Evolutionary conservation across 2,797 vertebrate genomes (phyloP), one percentile per base, ranked within the genome.

Genomic region (Benthosema pterotum): DNA sequence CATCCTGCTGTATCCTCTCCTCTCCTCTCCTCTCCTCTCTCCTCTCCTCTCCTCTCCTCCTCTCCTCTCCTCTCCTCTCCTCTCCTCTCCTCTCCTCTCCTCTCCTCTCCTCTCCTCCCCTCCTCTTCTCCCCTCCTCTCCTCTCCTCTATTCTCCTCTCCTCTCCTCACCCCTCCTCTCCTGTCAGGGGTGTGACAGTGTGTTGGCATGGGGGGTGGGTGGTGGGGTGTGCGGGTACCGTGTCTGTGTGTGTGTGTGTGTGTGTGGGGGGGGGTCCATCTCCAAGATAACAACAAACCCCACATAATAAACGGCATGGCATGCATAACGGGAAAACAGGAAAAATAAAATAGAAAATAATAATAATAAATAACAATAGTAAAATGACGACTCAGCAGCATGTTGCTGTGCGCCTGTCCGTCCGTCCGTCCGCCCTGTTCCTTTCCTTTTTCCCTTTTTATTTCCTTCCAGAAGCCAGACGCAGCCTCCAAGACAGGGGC

Each of bases 1-100:
- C 86, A 87, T n/a, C n/a, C n/a, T n/a, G 83, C 88, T 88, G 80
- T 83, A 87, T 51, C 16, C 78, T 77, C 79, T 72, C 70, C 77
- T 71, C 63, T 75, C 65, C 63, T 73, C 57, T 74, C 72, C 8
- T 19, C 53, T 22, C 71, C 77, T 71, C 65, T 73, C 65, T 65
- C 72, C 57, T 74, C 72, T 42, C 42, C 49, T 61, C 25, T 15
- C 14, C 47, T 57, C 52, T 59, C 71, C 74, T 57, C 63, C 64
- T 70, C 67, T 56, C 65, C 59, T 64, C 74, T 76, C 74, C 73
- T 71, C 77, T 13, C 82, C 82, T 54, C 62, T 65, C 71, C 69
- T 58, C 75, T 47, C 55, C 42, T 61, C 60, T 19, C 15, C 63
- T 68, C 63, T 45, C 51, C 49, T 28, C 25, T 63, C 14, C 17